Evolutionary conservation across 2,888 invertebrate genomes (phyloP).

Genomic region (Lottia gigantea): DNA sequence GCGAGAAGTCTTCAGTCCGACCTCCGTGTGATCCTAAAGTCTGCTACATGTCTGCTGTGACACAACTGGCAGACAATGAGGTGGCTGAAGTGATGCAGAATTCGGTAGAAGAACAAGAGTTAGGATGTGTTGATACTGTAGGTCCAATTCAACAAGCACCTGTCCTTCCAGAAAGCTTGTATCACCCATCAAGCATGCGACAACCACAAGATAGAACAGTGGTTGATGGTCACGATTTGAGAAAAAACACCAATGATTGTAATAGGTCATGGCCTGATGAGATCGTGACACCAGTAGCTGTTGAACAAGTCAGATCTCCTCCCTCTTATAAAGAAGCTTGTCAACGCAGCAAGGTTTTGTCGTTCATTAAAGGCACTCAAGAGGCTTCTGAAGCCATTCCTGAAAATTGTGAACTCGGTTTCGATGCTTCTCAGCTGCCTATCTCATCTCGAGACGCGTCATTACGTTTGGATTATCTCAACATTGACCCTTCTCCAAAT

Average conservation of each 20-base stretch:
- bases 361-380: not conserved
- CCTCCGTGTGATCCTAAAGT: not conserved
- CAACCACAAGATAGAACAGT: not conserved
- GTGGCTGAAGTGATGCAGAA: not conserved
- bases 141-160: too few species aligned
- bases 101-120: not conserved
- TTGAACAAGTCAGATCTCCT: not conserved
- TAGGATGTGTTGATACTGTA: too few species aligned
- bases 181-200: not conserved
- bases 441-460: slow-evolving; percentile 21
- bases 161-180: too few species aligned
- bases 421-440: not conserved
- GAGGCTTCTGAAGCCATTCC: too few species aligned
- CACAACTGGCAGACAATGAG: not conserved
- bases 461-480: slow-evolving; percentile 31
- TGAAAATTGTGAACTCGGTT: too few species aligned
- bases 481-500: slow-evolving; percentile 24
- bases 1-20: not conserved
- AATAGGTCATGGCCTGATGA: too few species aligned
- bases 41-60: not conserved
- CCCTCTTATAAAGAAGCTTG: not conserved
- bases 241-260: too few species aligned
- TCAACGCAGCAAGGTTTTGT: not conserved
- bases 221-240: not conserved
- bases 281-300: too few species aligned